Evolutionary conservation across 2,797 vertebrate species (phyloP).

Genomic region (Discoglossus pictus): DNA sequence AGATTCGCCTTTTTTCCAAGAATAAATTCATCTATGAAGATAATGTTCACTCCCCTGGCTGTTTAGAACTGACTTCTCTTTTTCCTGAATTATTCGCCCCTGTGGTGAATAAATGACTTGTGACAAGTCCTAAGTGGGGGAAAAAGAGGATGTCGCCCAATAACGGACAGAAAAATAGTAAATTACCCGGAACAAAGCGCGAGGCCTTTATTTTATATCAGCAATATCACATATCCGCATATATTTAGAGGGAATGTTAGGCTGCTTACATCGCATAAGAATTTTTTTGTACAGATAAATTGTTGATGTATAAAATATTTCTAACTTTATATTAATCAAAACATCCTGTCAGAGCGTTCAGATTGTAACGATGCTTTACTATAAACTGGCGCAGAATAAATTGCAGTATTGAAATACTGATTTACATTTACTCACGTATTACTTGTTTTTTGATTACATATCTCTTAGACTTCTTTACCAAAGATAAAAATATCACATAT

Average conservation of each 20-base stretch:
- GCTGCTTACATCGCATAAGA: neutral
- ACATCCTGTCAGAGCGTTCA: neutral
- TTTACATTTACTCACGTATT: too few relatives aligned
- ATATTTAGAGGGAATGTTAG: neutral
- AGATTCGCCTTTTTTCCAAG: constrained; percentile 18
- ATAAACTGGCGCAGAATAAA: too few relatives aligned
- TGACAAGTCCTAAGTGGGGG: constrained; percentile 28
- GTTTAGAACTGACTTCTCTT: constrained; percentile 33
- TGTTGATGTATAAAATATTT: constrained; percentile 7
- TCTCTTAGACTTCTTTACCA: too few relatives aligned
- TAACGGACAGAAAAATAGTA: constrained; percentile 33
- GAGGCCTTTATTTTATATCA: constrained; percentile 17
- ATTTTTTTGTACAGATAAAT: neutral
- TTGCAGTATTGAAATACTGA: too few relatives aligned
- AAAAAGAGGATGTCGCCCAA: constrained; percentile 23
- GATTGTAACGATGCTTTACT: neutral
- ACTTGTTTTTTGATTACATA: too few relatives aligned
- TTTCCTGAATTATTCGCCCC: constrained; percentile 41
- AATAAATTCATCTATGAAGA: constrained; percentile 48
- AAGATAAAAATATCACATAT: too few relatives aligned
- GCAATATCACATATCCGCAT: constrained; percentile 18
- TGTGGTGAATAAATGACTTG: constrained; percentile 47
- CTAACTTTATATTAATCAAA: neutral
- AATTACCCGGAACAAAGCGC: constrained; percentile 42
- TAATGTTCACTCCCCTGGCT: constrained; percentile 44